These are phyloP conservation scores for Sisyra nigra DNA, from an alignment of 2,888 invertebrate genomes.

Conservation along the genomic window DNA sequence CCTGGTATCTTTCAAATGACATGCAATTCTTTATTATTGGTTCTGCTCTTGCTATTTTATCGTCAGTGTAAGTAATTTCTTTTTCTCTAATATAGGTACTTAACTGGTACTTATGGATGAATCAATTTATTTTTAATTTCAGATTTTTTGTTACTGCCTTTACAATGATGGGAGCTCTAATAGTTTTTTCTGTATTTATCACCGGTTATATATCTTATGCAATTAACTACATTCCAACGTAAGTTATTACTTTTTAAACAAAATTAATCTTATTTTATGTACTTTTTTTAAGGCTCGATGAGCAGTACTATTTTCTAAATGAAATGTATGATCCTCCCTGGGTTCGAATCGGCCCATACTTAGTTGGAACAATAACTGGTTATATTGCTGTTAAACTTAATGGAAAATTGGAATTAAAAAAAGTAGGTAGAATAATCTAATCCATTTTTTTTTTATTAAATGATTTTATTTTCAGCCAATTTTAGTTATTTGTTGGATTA, in stretches of 20 bases:
- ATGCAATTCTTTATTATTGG: slow-evolving; percentile 29
- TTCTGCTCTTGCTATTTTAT: slow-evolving; percentile 25
- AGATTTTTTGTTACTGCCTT: slow-evolving; percentile 25
- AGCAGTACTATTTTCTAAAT: slow-evolving; percentile 23
- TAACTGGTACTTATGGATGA: not conserved
- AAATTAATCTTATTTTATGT: not conserved
- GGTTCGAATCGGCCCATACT: slow-evolving; percentile 32
- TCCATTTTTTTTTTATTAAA: not conserved
- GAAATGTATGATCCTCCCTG: slow-evolving; percentile 33
- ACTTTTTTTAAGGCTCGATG: slow-evolving; percentile 22
- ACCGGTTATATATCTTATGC: slow-evolving; percentile 25
- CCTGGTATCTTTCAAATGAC: slow-evolving; percentile 32
- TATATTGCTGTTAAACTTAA: slow-evolving; percentile 25
- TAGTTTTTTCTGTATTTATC: slow-evolving; percentile 21
- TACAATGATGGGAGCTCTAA: slow-evolving; percentile 16
- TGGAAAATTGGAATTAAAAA: slow-evolving; percentile 18
- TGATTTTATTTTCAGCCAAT: slow-evolving; percentile 18
- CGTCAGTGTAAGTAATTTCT: slow-evolving; percentile 24
- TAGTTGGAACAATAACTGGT: slow-evolving; percentile 30
- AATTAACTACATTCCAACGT: slow-evolving; percentile 28
- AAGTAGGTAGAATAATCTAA: slow-evolving; percentile 13
- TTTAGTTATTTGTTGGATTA: slow-evolving; percentile 21
- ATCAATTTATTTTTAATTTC: slow-evolving; percentile 15
- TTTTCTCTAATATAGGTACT: not conserved
- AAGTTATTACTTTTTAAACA: slow-evolving; percentile 17